Conservation (phyloP, 1,140 invertebrate species). For the Trichoplusia ni region DNA sequence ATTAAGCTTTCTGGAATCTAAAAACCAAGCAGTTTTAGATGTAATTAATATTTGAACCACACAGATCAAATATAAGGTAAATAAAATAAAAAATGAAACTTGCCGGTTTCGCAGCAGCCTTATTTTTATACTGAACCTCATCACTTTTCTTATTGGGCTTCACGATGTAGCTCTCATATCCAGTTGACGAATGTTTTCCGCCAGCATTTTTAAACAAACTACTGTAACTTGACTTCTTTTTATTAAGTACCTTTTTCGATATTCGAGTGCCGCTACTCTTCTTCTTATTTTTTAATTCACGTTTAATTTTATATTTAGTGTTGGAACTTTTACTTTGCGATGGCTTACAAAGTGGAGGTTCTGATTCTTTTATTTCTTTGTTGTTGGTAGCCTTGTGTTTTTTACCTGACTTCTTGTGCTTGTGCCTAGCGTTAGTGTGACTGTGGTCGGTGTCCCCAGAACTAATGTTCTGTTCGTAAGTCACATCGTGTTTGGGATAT, state of each 20-base stretch:
- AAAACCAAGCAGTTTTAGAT: constrained; percentile 30
- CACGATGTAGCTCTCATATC: constrained; percentile 35
- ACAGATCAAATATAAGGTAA: neutral
- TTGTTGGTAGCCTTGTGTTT: constrained; percentile 16
- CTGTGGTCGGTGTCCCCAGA: constrained; percentile 43
- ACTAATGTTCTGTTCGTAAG: constrained; percentile 27
- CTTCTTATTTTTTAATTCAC: constrained; percentile 30
- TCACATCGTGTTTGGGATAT: constrained; percentile 22
- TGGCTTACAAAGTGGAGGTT: neutral
- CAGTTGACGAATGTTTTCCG: constrained; percentile 30
- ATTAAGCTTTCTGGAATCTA: constrained; percentile 65
- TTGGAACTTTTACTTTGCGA: constrained; percentile 1
- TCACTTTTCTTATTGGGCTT: constrained; percentile 41
- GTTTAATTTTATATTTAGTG: constrained; percentile 32
- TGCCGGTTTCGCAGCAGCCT: constrained; percentile 47
- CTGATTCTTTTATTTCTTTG: neutral
- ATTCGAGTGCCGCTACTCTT: constrained; percentile 39
- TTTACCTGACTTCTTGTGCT: constrained; percentile 31
- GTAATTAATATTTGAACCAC: too few species aligned
- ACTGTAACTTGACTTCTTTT: constrained; percentile 39
- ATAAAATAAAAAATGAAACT: constrained; percentile 8
- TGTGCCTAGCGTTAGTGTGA: constrained; percentile 3
- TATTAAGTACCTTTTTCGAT: constrained; percentile 41
- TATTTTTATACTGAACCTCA: constrained; percentile 16
- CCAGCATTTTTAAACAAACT: constrained; percentile 44